Percentiles rank a stretch among this genome's conserved stretches.
phyloP scores from a whole-genome alignment of 2,888 invertebrate genomes.

The Epinotia bilunana region DNA sequence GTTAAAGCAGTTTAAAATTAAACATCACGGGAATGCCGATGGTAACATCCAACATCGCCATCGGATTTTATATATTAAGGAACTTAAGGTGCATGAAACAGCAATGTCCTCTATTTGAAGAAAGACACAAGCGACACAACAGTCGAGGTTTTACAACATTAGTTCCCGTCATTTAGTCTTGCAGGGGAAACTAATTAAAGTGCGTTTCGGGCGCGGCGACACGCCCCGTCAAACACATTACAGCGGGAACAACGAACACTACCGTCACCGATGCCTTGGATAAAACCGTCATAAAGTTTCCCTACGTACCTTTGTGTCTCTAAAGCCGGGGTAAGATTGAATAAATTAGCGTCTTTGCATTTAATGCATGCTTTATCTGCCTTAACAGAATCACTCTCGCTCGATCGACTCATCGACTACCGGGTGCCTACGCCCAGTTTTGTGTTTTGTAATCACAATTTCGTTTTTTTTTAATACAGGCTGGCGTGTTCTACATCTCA shows the following conservation, averaged over 20 bases:
- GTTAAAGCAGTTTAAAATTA: not conserved
- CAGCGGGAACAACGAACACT: slow-evolving; percentile 22
- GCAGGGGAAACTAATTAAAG: slow-evolving; percentile 28
- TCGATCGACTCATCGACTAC: too few relatives aligned
- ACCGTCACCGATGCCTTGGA: slow-evolving; percentile 1
- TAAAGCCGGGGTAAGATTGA: not conserved
- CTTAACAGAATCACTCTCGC: too few relatives aligned
- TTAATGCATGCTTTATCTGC: not conserved
- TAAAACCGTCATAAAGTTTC: slow-evolving; percentile 4
- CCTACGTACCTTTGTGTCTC: not conserved
- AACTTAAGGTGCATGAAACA: not conserved
- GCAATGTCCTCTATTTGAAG: not conserved
- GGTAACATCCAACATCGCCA: not conserved
- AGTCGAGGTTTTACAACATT: not conserved
- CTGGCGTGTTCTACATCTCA: too few relatives aligned
- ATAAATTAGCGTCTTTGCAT: not conserved
- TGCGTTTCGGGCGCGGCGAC: slow-evolving; percentile 26
- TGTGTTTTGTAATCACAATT: too few relatives aligned
- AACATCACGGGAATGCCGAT: slow-evolving; percentile 12
- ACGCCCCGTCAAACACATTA: slow-evolving; percentile 42
- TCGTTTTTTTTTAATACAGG: too few relatives aligned
- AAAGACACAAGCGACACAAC: not conserved
- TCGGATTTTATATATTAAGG: not conserved
- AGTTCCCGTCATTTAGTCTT: not conserved
- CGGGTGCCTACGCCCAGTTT: too few relatives aligned